These are phyloP conservation scores for Cacoxenus indagator DNA, from an alignment of 2,888 invertebrate species.

Conservation along the genomic window DNA sequence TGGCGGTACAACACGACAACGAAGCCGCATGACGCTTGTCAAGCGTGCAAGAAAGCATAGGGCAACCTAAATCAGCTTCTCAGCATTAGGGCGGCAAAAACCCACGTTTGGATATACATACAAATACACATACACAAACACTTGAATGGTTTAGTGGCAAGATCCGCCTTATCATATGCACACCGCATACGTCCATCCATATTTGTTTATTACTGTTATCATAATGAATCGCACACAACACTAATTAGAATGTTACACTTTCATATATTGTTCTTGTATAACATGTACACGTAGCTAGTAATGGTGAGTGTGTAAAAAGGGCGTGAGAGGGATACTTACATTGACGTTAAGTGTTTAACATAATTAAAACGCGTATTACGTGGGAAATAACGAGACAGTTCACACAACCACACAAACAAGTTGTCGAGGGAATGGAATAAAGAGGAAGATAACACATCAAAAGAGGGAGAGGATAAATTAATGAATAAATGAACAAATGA, in stretches of 20 bases:
- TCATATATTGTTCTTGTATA: constrained; percentile 49
- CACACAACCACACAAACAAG: constrained; percentile 40
- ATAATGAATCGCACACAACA: constrained; percentile 61
- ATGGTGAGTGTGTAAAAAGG: constrained; percentile 25
- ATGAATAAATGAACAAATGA: background rate
- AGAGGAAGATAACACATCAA: background rate
- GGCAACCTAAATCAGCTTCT: background rate
- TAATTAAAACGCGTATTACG: constrained; percentile 60
- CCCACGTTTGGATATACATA: constrained; percentile 7
- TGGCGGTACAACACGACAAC: constrained; percentile 10
- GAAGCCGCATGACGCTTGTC: constrained; percentile 21
- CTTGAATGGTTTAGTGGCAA: background rate
- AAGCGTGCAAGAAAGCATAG: constrained; percentile 28
- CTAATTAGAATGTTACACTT: constrained; percentile 62
- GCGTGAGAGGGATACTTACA: constrained; percentile 8
- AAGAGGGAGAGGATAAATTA: background rate
- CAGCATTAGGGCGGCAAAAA: background rate
- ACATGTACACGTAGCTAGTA: constrained; percentile 16
- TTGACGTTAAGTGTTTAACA: constrained; percentile 56
- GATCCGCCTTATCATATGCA: too few relatives aligned
- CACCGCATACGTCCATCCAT: constrained; percentile 20
- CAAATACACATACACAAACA: constrained; percentile 27
- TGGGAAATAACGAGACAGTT: constrained; percentile 58
- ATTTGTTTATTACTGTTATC: constrained; percentile 61
- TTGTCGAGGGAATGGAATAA: background rate